phyloP scores from a whole-genome alignment of 2,113 vertebrate genomes.

The Myotis brandtii region DNA sequence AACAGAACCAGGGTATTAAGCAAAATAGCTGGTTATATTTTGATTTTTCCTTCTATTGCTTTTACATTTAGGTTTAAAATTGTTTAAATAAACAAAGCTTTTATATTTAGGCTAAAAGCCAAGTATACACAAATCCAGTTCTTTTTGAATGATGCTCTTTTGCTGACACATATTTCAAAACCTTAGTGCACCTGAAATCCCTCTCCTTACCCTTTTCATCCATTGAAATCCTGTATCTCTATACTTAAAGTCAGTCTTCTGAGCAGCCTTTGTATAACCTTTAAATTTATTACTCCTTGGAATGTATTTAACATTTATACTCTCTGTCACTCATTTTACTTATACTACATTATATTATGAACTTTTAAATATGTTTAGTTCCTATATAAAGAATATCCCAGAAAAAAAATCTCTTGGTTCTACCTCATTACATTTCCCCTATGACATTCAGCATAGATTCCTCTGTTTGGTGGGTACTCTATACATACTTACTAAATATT shows the following conservation, averaged over 20 bases:
- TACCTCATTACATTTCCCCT: background rate
- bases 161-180: background rate
- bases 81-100: background rate
- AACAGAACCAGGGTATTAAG: background rate
- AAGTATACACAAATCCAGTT: background rate
- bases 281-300: background rate
- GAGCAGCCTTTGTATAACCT: background rate
- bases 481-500: background rate
- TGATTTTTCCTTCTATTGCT: background rate
- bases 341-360: background rate
- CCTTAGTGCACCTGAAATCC: background rate
- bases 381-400: background rate
- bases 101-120: background rate
- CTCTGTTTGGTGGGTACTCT: background rate
- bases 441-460: background rate
- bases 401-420: background rate
- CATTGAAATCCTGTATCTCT: background rate
- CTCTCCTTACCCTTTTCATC: background rate
- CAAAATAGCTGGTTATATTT: background rate
- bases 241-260: background rate
- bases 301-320: conserved; percentile 24
- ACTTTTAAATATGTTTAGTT: background rate
- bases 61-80: background rate
- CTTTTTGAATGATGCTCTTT: background rate
- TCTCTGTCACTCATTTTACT: background rate